Evolutionary conservation across 2,113 vertebrate genomes (phyloP), one percentile per base, ranked within the genome.

Genomic region (Raja brachyura): DNA sequence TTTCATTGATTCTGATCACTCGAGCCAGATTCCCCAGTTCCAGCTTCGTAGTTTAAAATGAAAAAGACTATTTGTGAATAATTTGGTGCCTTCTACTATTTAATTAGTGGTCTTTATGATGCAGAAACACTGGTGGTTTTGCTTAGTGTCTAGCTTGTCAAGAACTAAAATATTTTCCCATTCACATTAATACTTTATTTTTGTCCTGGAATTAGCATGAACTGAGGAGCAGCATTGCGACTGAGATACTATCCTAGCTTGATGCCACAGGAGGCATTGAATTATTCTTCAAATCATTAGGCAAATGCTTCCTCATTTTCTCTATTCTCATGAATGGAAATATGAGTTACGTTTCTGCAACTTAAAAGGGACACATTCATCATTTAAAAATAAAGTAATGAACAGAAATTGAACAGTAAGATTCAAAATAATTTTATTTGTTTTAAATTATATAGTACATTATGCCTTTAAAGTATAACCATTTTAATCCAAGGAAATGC

Each of bases 361-460:
- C 2, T 85, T 61, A 56, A 85, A 56, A 56, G 59, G 25, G 81
- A 22, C 81, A 28, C 25, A 59, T n/a, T 9, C 22, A 28, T 28
- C 22, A 28, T 28, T 56, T 25, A 11, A 59, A 61, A 86, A n/a
- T 22, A 86, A 86, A 59, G 54, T 56, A 85, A 61, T n/a, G 9
- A 59, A 28, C 81, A 28, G 56, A 11, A 85, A 85, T 13, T 59
- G 0, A 85, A 22, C 39, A 56, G 39, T 8, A 83, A 59, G 54
- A 86, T 86, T 61, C 54, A 86, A 86, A 86, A 86, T 61, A 61
- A 5, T 59, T 86, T 86, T 86, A 86, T n/a, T 86, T 59, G n/a
- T n/a, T n/a, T 9, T n/a, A 61, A 59, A n/a, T 11, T 61, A 54
- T 61, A n/a, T 1, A 13, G 25, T 86, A 61, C 11, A n/a, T 86